Evolutionary conservation across 1,140 invertebrate genomes (phyloP).

Genomic region (Papilio helenus): DNA sequence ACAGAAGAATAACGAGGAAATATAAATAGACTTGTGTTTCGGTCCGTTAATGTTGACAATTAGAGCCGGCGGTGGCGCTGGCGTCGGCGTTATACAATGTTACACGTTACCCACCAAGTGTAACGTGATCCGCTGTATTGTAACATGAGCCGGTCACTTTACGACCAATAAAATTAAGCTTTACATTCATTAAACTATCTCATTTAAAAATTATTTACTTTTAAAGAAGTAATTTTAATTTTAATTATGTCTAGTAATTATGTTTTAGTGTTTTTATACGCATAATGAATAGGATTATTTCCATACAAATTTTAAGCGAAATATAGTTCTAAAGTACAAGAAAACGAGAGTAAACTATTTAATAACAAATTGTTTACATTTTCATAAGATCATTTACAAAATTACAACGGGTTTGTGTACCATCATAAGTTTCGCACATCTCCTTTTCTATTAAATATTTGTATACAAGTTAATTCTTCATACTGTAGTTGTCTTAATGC

Average conservation of each 20-base stretch:
- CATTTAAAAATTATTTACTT: neutral
- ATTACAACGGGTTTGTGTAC: neutral
- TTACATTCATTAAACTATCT: neutral
- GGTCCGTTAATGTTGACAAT: conserved; percentile 2
- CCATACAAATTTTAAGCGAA: neutral
- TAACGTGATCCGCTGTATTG: neutral
- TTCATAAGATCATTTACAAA: neutral
- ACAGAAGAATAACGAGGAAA: conserved; percentile 5
- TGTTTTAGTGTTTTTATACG: neutral
- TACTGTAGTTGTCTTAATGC: neutral
- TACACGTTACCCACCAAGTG: neutral
- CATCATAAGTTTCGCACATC: no score
- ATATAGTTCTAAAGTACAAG: neutral
- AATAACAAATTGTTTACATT: no score
- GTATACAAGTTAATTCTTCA: neutral
- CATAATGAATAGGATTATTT: neutral
- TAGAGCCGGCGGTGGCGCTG: neutral
- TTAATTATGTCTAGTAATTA: neutral
- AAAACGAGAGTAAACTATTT: no score
- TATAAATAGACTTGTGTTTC: neutral
- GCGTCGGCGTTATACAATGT: neutral
- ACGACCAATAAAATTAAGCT: neutral
- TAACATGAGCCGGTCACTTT: neutral
- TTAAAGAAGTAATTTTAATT: neutral
- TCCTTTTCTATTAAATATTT: no score